Evolutionary conservation across 2,888 invertebrate genomes (phyloP), one percentile per base, ranked within the genome.

Genomic region (Stenolophus ochropezus): DNA sequence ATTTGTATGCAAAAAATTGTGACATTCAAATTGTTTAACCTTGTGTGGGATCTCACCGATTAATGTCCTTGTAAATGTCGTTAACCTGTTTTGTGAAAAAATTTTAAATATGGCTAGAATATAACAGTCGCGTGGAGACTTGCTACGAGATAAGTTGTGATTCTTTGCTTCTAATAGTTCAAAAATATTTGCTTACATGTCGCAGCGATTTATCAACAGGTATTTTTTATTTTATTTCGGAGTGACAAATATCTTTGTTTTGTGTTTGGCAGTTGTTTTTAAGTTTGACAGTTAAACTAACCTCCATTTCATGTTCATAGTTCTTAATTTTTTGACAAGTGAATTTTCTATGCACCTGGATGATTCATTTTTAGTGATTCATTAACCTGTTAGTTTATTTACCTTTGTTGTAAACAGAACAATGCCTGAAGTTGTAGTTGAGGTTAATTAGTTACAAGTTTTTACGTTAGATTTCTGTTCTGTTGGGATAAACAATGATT

Each of bases 11-110:
- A 76, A 76, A 53, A 51, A 74, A 74, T 65, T 20, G 65, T 78
- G 73, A 78, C 78, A 78, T 78, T 33, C 65, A 79, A 20, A 27
- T 56, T 58, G 42, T 58, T 51, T 79, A 79, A 79, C 79, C 79
- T 79, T 79, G 79, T 65, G 23, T 78, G 61, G 51, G 65, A 65
- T 61, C 61, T 61, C 20, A 56, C 20, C 23, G 25, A 61, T 65
- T 65, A 23, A 20, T 65, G 79, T 65, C 79, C 79, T 79, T 79
- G 79, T 51, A 47, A 20, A 53, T 51, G 79, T 79, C 79, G 33
- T 69, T 79, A 49, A 79, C 79, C 79, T 69, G 73, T 49, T 49
- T 76, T 76, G 33, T 56, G 56, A 76, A 56, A 76, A 76, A 76
- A 76, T 65, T 18, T 65, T 33, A 65, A 76, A 76, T 76, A 33